These are phyloP conservation scores for Yponomeuta sedellus DNA, from an alignment of 2,888 invertebrate species.

Conservation along the genomic window DNA sequence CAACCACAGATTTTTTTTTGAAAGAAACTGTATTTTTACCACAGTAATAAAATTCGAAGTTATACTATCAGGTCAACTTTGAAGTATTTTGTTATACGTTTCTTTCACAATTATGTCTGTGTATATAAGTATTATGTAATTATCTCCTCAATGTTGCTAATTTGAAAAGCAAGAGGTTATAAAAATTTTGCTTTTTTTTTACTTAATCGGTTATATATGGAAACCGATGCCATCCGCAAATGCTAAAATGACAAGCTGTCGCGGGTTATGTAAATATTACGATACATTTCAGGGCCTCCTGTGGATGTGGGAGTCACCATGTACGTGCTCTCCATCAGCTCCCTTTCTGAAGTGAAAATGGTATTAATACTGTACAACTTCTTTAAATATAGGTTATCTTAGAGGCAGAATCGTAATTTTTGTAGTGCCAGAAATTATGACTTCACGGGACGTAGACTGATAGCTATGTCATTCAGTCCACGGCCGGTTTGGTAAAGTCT, in stretches of 20 bases:
- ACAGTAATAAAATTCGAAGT: too few species aligned
- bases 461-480: constrained; percentile 21
- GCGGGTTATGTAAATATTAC: constrained; percentile 8
- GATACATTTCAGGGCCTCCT: constrained; percentile 81
- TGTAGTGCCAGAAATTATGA: constrained; percentile 35
- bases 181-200: too few species aligned
- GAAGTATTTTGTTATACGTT: too few species aligned
- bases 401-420: constrained; percentile 30
- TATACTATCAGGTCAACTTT: too few species aligned
- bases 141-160: too few species aligned
- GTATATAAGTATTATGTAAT: too few species aligned
- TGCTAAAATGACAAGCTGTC: neutral
- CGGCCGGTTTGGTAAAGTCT: constrained; percentile 35
- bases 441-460: constrained; percentile 38
- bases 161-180: too few species aligned
- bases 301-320: constrained; percentile 91
- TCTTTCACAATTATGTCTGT: too few species aligned
- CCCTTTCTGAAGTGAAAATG: constrained; percentile 91
- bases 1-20: too few species aligned
- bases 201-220: neutral
- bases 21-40: too few species aligned
- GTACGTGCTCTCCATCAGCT: constrained; percentile 91
- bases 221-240: neutral
- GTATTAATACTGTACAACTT: constrained; percentile 59
- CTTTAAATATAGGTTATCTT: constrained; percentile 39